Conservation (phyloP, 1,140 invertebrate species). For the Ruditapes philippinarum region DNA sequence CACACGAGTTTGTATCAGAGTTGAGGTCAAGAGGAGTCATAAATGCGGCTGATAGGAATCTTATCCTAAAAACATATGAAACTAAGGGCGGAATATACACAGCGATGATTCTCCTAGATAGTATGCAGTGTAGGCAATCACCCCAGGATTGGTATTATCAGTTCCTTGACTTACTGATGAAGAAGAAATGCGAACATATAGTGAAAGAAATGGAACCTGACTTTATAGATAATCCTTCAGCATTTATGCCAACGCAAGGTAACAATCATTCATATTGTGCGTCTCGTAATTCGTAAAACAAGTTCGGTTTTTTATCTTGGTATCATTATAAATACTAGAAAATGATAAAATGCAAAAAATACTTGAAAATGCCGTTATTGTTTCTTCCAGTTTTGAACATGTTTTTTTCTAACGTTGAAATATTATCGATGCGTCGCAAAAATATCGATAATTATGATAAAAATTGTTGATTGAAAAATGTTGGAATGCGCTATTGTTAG, state of each 20-base stretch:
- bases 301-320: no score
- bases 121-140: background rate
- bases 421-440: no score
- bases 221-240: background rate
- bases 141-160: constrained; percentile 25
- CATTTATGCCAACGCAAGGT: background rate
- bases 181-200: background rate
- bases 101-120: background rate
- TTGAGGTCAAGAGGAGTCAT: background rate
- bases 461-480: no score
- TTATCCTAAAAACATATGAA: background rate
- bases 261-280: no score
- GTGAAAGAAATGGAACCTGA: constrained; percentile 17
- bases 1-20: background rate
- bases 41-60: background rate
- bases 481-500: no score
- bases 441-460: no score
- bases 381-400: no score
- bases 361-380: no score
- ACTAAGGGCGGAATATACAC: background rate
- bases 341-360: no score
- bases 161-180: background rate
- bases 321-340: no score
- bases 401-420: no score
- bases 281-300: no score